Evolutionary conservation across 2,888 invertebrate genomes (phyloP).

Genomic region (Acrobasis repandana): DNA sequence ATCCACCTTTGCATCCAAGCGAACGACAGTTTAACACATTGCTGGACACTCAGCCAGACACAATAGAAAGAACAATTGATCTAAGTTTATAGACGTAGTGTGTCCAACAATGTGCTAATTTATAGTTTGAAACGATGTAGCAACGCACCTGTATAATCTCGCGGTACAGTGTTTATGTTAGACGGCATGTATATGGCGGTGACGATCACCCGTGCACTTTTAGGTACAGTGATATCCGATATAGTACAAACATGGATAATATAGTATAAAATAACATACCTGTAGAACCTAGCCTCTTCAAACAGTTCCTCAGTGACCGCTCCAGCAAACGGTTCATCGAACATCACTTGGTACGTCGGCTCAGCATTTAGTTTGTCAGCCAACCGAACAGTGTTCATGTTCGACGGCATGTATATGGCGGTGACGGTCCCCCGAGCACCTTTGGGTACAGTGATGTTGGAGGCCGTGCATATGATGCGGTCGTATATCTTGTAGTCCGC

Average conservation of each 20-base stretch:
- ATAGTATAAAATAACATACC: conserved; percentile 42
- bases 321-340: conserved; percentile 56
- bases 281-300: conserved; percentile 56
- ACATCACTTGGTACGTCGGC: conserved; percentile 84
- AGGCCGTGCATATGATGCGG: conserved; percentile 90
- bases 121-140: too few relatives aligned
- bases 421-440: conserved; percentile 93
- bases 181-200: neutral
- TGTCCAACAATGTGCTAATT: too few relatives aligned
- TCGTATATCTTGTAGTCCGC: conserved; percentile 89
- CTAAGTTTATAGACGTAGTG: too few relatives aligned
- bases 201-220: neutral
- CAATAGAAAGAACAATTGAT: too few relatives aligned
- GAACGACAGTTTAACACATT: too few relatives aligned
- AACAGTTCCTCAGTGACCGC: conserved; percentile 59
- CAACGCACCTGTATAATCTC: conserved; percentile 43
- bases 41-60: too few relatives aligned
- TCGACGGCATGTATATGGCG: conserved; percentile 76
- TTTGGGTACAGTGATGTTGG: conserved; percentile 89
- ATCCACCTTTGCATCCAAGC: too few relatives aligned
- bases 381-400: conserved; percentile 69
- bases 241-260: conserved; percentile 84
- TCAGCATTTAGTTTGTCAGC: conserved; percentile 81
- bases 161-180: neutral
- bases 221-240: conserved; percentile 43